These are phyloP conservation scores for Agriopis leucophaearia DNA, from an alignment of 2,888 invertebrate species.

Conservation along the genomic window DNA sequence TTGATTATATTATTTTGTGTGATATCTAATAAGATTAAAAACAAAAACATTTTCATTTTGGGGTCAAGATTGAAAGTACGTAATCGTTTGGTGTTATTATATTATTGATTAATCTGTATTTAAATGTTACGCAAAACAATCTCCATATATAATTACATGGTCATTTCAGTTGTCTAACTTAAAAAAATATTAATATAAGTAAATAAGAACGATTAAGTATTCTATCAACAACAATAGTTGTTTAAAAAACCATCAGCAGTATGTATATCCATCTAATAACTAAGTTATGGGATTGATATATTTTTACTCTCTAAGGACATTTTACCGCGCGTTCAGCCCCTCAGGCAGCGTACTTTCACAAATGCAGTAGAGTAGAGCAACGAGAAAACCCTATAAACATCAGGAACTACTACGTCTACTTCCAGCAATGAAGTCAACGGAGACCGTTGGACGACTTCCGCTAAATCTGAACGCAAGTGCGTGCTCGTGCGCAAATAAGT, in stretches of 20 bases:
- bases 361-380: no score
- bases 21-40: background rate
- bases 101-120: constrained; percentile 31
- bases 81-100: constrained; percentile 33
- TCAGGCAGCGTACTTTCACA: no score
- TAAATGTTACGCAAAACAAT: constrained; percentile 40
- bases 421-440: no score
- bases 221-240: background rate
- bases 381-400: no score
- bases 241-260: background rate
- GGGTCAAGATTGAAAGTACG: constrained; percentile 36
- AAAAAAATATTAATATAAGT: constrained; percentile 11
- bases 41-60: constrained; percentile 24
- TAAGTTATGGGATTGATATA: no score
- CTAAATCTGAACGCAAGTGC: background rate
- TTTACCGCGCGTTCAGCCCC: no score
- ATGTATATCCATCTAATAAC: no score
- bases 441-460: no score
- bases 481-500: background rate
- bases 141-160: constrained; percentile 41
- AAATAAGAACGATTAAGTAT: constrained; percentile 8
- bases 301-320: no score
- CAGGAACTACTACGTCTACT: no score
- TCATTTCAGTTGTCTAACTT: constrained; percentile 23
- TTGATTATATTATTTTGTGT: background rate